Evolutionary conservation across 2,113 vertebrate species (phyloP).

Genomic region (Nibea albiflora): DNA sequence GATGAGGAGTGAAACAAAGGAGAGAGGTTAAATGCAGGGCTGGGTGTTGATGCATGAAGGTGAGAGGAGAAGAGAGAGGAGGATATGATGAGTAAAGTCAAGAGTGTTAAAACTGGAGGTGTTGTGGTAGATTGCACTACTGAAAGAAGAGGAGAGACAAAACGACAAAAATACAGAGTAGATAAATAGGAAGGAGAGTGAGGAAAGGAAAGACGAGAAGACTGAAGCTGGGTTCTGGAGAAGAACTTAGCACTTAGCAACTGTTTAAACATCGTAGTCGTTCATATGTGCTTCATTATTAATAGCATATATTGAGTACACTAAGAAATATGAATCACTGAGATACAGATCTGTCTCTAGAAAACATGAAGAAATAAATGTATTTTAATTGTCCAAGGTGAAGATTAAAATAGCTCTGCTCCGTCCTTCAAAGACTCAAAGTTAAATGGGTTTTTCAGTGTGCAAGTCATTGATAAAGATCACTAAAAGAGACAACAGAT

Average conservation of each 20-base stretch:
- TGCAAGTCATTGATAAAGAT: neutral
- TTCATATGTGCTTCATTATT: slow-evolving; percentile 47
- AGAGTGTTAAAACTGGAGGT: slow-evolving; percentile 22
- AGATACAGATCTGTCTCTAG: neutral
- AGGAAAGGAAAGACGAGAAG: slow-evolving; percentile 49
- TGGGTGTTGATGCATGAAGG: slow-evolving; percentile 57
- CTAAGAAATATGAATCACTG: slow-evolving; percentile 5
- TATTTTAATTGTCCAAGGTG: neutral
- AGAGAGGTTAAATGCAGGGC: slow-evolving; percentile 37
- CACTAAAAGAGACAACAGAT: neutral
- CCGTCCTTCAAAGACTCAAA: neutral
- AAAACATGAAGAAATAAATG: neutral
- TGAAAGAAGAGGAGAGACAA: slow-evolving; percentile 41
- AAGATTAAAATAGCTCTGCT: neutral
- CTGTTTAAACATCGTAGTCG: slow-evolving; percentile 77
- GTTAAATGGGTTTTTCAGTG: neutral
- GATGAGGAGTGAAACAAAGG: slow-evolving; percentile 56
- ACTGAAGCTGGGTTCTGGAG: slow-evolving; percentile 61
- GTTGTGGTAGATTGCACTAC: neutral
- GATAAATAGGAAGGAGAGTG: neutral
- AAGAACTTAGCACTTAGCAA: slow-evolving; percentile 70
- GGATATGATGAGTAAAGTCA: slow-evolving; percentile 5
- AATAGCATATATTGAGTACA: slow-evolving; percentile 30
- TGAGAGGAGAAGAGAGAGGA: slow-evolving; percentile 31
- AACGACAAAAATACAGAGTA: slow-evolving; percentile 10